Evolutionary conservation across 2,113 vertebrate species (phyloP).

Genomic region (Rostratula benghalensis): DNA sequence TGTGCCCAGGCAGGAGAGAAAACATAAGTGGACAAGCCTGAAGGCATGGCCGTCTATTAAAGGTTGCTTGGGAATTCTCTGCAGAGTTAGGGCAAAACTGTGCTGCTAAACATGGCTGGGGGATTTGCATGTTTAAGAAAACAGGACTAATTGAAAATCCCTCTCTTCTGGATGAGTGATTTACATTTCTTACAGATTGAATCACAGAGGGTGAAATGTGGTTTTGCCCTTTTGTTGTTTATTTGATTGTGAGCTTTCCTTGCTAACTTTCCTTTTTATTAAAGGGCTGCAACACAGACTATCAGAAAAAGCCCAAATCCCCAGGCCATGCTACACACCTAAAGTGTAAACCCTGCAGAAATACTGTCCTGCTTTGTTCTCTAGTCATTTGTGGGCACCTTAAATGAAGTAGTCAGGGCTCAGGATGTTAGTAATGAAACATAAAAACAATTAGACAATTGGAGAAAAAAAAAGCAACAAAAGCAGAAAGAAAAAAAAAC

Average conservation of each 20-base stretch:
- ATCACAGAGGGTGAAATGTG: constrained; percentile 30
- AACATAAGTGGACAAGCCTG: constrained; percentile 70
- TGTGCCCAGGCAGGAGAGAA: constrained; percentile 56
- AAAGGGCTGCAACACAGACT: neutral
- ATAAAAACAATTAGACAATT: neutral
- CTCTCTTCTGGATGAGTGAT: constrained; percentile 40
- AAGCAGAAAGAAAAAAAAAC: neutral
- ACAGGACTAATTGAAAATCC: constrained; percentile 63
- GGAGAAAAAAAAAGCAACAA: neutral
- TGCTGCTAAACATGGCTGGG: constrained; percentile 57
- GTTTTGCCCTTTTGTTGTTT: constrained; percentile 34
- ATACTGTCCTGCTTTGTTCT: constrained; percentile 4
- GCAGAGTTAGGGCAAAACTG: constrained; percentile 56
- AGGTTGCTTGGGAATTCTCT: constrained; percentile 70
- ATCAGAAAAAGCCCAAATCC: neutral
- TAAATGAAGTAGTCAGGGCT: neutral
- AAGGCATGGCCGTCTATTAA: constrained; percentile 66
- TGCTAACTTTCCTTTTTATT: constrained; percentile 1
- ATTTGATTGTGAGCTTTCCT: constrained; percentile 5
- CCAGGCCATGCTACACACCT: neutral
- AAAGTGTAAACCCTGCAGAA: neutral
- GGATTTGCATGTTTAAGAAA: constrained; percentile 69
- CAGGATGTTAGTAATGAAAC: neutral
- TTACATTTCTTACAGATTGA: constrained; percentile 50
- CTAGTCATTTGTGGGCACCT: neutral